Percentiles rank a stretch among this genome's conserved stretches.
These are phyloP conservation scores for Aproaerema taeniolella DNA, from an alignment of 2,888 invertebrate species.

Conservation along the genomic window DNA sequence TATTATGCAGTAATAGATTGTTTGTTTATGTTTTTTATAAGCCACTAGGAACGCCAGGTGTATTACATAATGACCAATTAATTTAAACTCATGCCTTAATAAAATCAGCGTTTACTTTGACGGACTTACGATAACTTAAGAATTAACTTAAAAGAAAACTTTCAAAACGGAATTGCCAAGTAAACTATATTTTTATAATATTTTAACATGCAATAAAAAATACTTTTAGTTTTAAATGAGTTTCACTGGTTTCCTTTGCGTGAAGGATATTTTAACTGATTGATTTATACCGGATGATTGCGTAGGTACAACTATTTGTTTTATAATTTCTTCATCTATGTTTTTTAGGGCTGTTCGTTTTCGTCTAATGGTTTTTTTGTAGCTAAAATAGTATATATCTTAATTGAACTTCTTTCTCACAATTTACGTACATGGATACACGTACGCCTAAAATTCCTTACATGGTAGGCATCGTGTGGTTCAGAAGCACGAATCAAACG, in stretches of 20 bases:
- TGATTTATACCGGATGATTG: conserved; percentile 29
- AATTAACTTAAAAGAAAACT: not conserved
- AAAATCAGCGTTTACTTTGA: not conserved
- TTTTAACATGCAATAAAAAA: no score
- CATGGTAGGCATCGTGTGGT: no score
- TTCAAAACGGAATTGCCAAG: not conserved
- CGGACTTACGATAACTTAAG: not conserved
- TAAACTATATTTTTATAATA: no score
- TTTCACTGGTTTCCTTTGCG: conserved; percentile 27
- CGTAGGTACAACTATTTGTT: conserved; percentile 16
- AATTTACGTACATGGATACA: no score
- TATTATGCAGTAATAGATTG: conserved; percentile 55
- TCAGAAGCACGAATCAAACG: no score
- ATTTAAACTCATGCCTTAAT: not conserved
- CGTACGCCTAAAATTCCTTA: no score
- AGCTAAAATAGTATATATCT: no score
- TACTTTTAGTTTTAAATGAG: conserved; percentile 22
- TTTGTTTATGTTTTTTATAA: conserved; percentile 64
- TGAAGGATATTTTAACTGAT: conserved; percentile 26
- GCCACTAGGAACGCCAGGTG: not conserved
- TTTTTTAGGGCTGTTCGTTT: no score
- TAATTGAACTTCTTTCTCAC: no score
- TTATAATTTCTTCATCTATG: conserved; percentile 3
- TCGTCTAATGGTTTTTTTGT: no score
- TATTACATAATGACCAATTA: not conserved